Percentiles rank a stretch among this genome's conserved stretches.
phyloP scores from a whole-genome alignment of 2,113 vertebrate genomes.

The Prietella phreatophila region DNA sequence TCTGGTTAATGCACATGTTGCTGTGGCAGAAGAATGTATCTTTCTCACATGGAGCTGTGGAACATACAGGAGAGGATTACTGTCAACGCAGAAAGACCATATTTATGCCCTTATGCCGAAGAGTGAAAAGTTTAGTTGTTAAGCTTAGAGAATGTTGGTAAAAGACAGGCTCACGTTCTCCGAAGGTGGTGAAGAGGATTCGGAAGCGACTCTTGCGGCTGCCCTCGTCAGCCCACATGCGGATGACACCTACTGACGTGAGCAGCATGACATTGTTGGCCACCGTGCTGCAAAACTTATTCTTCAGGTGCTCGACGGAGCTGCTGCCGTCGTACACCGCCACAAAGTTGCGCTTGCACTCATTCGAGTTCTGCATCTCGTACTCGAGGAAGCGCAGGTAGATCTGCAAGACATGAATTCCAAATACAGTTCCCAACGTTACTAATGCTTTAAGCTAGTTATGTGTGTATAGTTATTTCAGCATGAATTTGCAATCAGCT shows the following conservation, averaged over 20 bases:
- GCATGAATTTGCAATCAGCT: background rate
- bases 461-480: background rate
- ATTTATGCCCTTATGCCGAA: background rate
- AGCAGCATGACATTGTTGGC: slow-evolving; percentile 94
- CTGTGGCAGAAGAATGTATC: slow-evolving; percentile 96
- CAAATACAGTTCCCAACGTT: background rate
- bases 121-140: background rate
- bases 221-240: slow-evolving; percentile 96
- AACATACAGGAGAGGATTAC: background rate
- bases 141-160: background rate
- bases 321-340: slow-evolving; percentile 96
- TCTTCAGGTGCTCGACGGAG: slow-evolving; percentile 91
- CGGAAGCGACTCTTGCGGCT: slow-evolving; percentile 91
- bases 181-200: slow-evolving; percentile 97
- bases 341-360: slow-evolving; percentile 97
- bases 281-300: slow-evolving; percentile 97
- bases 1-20: slow-evolving; percentile 99
- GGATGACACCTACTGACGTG: slow-evolving; percentile 87
- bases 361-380: slow-evolving; percentile 98
- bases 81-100: background rate
- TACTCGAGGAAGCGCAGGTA: slow-evolving; percentile 96
- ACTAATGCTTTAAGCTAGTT: background rate
- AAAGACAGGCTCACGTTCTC: slow-evolving; percentile 82
- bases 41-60: slow-evolving; percentile 86
- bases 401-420: slow-evolving; percentile 73